phyloP scores from a whole-genome alignment of 2,113 vertebrate species.

The Bettongia penicillata region DNA sequence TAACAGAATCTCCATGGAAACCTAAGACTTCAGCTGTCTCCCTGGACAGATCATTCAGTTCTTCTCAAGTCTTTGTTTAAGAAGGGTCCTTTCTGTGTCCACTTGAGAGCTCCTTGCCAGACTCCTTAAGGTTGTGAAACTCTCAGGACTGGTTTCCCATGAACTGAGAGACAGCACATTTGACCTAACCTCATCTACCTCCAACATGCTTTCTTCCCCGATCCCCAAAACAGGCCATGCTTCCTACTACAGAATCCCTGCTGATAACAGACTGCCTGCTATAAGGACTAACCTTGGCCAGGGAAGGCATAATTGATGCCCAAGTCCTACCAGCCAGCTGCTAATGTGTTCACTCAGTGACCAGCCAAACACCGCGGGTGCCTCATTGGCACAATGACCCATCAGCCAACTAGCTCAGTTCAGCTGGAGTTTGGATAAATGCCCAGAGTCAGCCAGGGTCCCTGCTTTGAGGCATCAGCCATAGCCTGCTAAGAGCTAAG shows the following conservation, averaged over 20 bases:
- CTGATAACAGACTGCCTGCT: background rate
- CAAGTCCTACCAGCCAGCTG: background rate
- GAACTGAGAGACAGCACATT: background rate
- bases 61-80: background rate
- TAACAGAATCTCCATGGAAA: background rate
- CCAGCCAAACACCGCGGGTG: background rate
- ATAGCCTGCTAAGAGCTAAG: background rate
- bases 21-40: background rate
- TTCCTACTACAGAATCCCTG: background rate
- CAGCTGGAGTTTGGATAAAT: background rate
- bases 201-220: background rate
- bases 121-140: background rate
- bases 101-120: background rate
- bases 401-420: background rate
- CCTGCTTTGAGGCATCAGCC: background rate
- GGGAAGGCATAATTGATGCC: background rate
- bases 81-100: background rate
- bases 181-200: background rate
- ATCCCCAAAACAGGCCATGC: background rate
- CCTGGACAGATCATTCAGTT: background rate
- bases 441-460: background rate
- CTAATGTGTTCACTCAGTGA: background rate
- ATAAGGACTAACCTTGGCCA: background rate
- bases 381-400: slow-evolving; percentile 8
- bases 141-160: background rate